Conservation (phyloP, 1,140 invertebrate genomes). For the Acromyrmex charruanus region DNA sequence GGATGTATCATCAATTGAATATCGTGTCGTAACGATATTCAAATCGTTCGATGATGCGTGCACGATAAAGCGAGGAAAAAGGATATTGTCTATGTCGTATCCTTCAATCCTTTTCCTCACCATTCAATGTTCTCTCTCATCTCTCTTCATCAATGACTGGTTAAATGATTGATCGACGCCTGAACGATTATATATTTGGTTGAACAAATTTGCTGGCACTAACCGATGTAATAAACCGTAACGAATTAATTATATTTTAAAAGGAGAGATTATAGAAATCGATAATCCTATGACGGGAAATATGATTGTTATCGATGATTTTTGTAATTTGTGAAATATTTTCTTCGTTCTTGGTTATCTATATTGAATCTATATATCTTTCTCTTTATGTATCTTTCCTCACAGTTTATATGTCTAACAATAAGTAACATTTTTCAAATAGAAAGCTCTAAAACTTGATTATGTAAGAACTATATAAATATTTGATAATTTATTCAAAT, state of each 20-base stretch:
- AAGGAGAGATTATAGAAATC: neutral
- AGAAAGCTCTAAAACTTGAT: too few relatives aligned
- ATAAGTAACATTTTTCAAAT: too few relatives aligned
- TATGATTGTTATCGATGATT: neutral
- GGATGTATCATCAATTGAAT: neutral
- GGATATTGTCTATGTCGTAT: neutral
- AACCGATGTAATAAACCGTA: constrained; percentile 4
- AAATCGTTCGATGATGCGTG: constrained; percentile 20
- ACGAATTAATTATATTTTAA: constrained; percentile 41
- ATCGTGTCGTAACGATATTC: constrained; percentile 31
- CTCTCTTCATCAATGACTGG: constrained; percentile 39
- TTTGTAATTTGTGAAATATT: constrained; percentile 5
- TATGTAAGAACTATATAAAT: too few relatives aligned
- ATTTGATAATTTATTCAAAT: too few relatives aligned
- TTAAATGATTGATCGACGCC: constrained; percentile 56
- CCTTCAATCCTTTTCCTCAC: constrained; percentile 39
- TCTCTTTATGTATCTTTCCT: too few relatives aligned
- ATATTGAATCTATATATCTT: too few relatives aligned
- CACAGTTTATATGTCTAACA: too few relatives aligned
- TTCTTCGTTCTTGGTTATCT: too few relatives aligned
- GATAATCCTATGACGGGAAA: neutral
- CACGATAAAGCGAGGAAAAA: constrained; percentile 47
- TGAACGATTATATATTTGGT: constrained; percentile 44
- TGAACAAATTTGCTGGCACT: constrained; percentile 24
- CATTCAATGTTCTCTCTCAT: constrained; percentile 14